A percentile compares a stretch with the other conserved stretches of the same genome.
Evolutionary conservation across 2,797 vertebrate genomes (phyloP).

Genomic region (Tokudaia muenninki): DNA sequence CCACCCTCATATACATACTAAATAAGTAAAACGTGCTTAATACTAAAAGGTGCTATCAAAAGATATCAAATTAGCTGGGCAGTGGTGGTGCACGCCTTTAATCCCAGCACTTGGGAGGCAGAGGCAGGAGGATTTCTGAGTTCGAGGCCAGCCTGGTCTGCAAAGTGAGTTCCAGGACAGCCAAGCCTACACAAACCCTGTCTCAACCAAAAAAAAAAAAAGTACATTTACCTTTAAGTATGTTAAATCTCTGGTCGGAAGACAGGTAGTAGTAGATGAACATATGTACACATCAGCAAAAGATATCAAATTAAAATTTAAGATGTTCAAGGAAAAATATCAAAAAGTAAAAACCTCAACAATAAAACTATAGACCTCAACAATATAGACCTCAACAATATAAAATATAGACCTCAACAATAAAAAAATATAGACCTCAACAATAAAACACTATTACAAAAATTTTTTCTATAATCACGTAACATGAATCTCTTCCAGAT

Average conservation of each 20-base stretch:
- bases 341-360: neutral
- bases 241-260: no score
- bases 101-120: no score
- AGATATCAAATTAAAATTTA: slow-evolving; percentile 22
- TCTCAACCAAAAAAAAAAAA: no score
- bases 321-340: slow-evolving; percentile 21
- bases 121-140: no score
- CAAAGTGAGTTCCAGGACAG: no score
- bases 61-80: neutral
- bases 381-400: neutral
- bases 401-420: neutral
- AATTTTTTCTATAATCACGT: slow-evolving; percentile 44
- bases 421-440: neutral
- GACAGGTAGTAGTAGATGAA: no score
- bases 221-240: no score
- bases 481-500: slow-evolving; percentile 21
- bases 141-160: no score
- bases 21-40: neutral
- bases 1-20: neutral
- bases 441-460: slow-evolving; percentile 12
- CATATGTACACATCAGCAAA: no score
- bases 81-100: no score
- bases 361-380: neutral
- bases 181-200: no score
- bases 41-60: neutral